Conservation (phyloP, 2,797 vertebrate genomes). For the Setipinna tenuifilis region DNA sequence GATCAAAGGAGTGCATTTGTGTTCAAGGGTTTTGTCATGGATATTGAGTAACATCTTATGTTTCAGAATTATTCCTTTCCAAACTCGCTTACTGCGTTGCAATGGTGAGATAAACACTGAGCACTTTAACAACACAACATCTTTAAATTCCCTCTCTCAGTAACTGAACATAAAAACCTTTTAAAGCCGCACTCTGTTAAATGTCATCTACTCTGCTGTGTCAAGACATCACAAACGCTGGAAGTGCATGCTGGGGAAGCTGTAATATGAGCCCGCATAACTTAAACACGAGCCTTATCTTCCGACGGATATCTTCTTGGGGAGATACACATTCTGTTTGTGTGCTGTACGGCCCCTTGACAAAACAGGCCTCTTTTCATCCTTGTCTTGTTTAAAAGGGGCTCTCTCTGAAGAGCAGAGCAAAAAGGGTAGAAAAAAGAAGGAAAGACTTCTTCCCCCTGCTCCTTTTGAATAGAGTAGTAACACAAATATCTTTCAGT, state of each 20-base stretch:
- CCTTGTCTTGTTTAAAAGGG: conserved; percentile 49
- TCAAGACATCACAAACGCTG: background rate
- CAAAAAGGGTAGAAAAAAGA: conserved; percentile 29
- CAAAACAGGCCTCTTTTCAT: conserved; percentile 54
- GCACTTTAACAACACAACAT: background rate
- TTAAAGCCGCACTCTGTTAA: background rate
- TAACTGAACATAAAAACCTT: background rate
- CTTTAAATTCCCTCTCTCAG: background rate
- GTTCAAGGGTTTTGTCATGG: background rate
- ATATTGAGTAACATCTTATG: background rate
- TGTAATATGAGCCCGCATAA: conserved; percentile 45
- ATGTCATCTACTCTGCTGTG: background rate
- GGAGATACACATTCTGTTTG: conserved; percentile 63
- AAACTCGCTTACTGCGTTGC: background rate
- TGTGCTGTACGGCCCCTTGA: conserved; percentile 44
- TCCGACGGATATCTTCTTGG: conserved; percentile 46
- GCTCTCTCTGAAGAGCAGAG: conserved; percentile 40
- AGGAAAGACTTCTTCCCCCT: conserved; percentile 17
- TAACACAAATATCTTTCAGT: conserved; percentile 42
- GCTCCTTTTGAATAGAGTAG: conserved; percentile 20
- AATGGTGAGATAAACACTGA: background rate
- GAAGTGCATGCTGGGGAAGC: background rate
- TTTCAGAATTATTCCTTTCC: background rate
- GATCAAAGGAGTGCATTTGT: background rate
- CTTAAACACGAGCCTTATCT: conserved; percentile 59